A percentile compares a stretch with the other conserved stretches of the same genome.
phyloP scores from a whole-genome alignment of 2,113 vertebrate genomes.

The Zapornia atra region DNA sequence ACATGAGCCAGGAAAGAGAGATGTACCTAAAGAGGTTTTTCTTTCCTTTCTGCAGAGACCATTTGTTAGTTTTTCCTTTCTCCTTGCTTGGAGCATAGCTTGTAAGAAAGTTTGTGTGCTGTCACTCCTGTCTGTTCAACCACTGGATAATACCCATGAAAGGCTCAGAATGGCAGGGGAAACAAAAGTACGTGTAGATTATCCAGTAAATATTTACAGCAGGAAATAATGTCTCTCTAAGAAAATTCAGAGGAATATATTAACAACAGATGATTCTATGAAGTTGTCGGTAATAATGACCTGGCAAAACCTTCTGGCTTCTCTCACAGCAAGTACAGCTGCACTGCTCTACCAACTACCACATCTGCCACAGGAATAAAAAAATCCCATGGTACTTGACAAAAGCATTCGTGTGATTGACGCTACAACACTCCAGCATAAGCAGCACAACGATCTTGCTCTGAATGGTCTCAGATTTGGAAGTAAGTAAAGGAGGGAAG shows the following conservation, averaged over 20 bases:
- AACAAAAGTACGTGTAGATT: not conserved
- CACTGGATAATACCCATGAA: not conserved
- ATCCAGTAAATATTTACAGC: not conserved
- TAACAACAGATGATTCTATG: not conserved
- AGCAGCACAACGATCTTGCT: not conserved
- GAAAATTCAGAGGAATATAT: not conserved
- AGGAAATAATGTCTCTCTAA: not conserved
- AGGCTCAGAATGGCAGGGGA: not conserved
- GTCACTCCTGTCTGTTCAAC: not conserved
- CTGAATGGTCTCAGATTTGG: not conserved
- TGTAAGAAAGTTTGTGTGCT: not conserved
- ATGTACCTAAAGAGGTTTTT: not conserved
- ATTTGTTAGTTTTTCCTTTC: not conserved
- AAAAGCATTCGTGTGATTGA: not conserved
- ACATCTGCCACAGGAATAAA: rapidly evolving
- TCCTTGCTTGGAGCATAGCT: not conserved
- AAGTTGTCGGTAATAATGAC: not conserved
- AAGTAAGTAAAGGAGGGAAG: not conserved
- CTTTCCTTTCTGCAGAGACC: not conserved
- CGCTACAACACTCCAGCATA: not conserved
- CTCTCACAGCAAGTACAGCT: not conserved
- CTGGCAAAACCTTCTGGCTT: not conserved
- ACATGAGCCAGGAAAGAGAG: not conserved
- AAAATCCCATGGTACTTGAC: rapidly evolving
- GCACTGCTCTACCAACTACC: not conserved